These are phyloP conservation scores for Ceraclea dissimilis DNA, from an alignment of 2,888 invertebrate species.

Conservation along the genomic window DNA sequence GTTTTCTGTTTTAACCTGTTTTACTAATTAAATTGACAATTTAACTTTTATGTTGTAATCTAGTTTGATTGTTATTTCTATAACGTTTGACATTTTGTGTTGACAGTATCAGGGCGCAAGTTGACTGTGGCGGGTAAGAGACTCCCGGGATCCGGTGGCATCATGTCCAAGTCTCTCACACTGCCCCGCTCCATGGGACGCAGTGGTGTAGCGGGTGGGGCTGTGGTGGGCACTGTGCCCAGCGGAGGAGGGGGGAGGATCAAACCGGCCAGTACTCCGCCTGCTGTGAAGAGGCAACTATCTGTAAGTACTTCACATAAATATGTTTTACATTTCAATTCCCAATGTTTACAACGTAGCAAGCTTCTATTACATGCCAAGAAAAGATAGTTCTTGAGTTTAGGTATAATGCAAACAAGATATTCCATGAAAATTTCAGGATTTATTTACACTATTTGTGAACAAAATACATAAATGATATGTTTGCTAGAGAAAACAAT, in stretches of 20 bases:
- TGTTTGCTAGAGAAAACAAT: neutral
- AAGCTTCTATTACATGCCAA: neutral
- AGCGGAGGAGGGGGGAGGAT: constrained; percentile 35
- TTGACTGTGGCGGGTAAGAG: constrained; percentile 67
- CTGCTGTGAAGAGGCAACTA: constrained; percentile 77
- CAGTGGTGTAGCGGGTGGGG: constrained; percentile 49
- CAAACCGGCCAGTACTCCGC: constrained; percentile 73
- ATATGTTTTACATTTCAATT: neutral
- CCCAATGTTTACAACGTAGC: neutral
- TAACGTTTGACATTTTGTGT: no score
- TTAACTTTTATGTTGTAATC: no score
- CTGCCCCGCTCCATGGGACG: constrained; percentile 78
- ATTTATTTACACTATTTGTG: no score
- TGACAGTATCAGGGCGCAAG: constrained; percentile 71
- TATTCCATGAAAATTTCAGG: no score
- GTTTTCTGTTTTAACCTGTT: no score
- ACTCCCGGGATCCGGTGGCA: constrained; percentile 53
- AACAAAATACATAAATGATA: neutral
- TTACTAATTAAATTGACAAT: no score
- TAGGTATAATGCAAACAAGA: no score
- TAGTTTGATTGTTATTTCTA: no score
- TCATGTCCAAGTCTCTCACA: constrained; percentile 77
- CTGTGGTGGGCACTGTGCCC: constrained; percentile 34
- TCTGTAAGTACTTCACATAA: constrained; percentile 50
- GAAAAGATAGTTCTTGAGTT: neutral